A percentile compares a stretch with the other conserved stretches of the same genome.
Conservation (phyloP, 1,140 invertebrate species). For the Stegodyphus dumicola region DNA sequence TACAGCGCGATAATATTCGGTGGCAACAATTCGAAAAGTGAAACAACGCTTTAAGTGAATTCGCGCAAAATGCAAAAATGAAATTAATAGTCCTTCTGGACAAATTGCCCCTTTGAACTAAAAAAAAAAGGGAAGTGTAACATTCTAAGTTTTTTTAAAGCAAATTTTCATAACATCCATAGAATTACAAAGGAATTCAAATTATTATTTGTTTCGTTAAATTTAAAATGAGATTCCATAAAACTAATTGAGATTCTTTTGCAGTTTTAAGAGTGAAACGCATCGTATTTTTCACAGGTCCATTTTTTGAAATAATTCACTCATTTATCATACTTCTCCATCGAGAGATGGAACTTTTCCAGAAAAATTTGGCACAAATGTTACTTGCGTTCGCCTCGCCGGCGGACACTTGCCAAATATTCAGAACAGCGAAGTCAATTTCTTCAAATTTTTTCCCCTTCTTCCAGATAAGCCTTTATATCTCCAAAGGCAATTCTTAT, state of each 20-base stretch:
- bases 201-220: too few relatives aligned
- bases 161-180: too few relatives aligned
- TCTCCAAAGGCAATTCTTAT: background rate
- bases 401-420: conserved; percentile 33
- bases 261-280: too few relatives aligned
- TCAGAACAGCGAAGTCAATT: background rate
- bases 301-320: conserved; percentile 16
- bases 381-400: conserved; percentile 19
- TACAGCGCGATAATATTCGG: too few relatives aligned
- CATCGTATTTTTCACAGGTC: background rate
- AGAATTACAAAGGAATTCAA: too few relatives aligned
- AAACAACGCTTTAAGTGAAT: too few relatives aligned
- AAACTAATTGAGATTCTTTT: background rate
- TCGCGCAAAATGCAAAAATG: too few relatives aligned
- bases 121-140: too few relatives aligned
- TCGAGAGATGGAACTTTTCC: conserved; percentile 19
- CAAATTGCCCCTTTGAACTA: too few relatives aligned
- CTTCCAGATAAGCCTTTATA: background rate
- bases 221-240: background rate
- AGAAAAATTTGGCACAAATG: conserved; percentile 34
- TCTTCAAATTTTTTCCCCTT: background rate
- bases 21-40: too few relatives aligned
- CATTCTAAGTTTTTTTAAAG: too few relatives aligned
- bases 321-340: conserved; percentile 13
- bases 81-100: too few relatives aligned